Evolutionary conservation across 2,888 invertebrate genomes (phyloP).

Genomic region (Barypeithes pellucidus): DNA sequence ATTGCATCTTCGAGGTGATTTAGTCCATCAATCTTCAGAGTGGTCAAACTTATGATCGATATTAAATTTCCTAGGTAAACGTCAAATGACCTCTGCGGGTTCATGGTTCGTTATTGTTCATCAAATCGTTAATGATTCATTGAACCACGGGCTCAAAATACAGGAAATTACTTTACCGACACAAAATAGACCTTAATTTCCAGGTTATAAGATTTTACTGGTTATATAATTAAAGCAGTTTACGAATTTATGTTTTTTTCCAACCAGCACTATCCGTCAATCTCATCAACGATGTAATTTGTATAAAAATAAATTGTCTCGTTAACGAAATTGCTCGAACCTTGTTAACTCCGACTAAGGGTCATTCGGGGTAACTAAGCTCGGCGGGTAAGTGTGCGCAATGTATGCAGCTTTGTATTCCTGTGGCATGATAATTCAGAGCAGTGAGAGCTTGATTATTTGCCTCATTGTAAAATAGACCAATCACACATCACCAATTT

Average conservation of each 20-base stretch:
- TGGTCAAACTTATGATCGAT: too few species aligned
- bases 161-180: neutral
- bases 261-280: neutral
- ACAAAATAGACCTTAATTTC: neutral
- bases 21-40: too few species aligned
- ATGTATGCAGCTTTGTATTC: too few species aligned
- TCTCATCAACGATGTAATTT: constrained; percentile 6
- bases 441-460: too few species aligned
- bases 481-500: too few species aligned
- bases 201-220: neutral
- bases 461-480: too few species aligned
- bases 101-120: neutral
- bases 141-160: neutral
- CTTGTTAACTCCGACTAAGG: constrained; percentile 27
- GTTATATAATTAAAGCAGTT: neutral
- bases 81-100: too few species aligned
- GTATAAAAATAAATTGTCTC: constrained; percentile 23
- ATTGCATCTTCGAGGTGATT: too few species aligned
- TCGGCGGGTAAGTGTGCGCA: too few species aligned
- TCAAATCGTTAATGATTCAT: neutral
- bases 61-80: too few species aligned
- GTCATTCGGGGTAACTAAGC: too few species aligned
- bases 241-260: neutral
- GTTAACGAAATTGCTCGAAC: constrained; percentile 28
- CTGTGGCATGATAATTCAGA: too few species aligned